phyloP scores from a whole-genome alignment of 2,113 vertebrate genomes.

The Coturnix japonica region DNA sequence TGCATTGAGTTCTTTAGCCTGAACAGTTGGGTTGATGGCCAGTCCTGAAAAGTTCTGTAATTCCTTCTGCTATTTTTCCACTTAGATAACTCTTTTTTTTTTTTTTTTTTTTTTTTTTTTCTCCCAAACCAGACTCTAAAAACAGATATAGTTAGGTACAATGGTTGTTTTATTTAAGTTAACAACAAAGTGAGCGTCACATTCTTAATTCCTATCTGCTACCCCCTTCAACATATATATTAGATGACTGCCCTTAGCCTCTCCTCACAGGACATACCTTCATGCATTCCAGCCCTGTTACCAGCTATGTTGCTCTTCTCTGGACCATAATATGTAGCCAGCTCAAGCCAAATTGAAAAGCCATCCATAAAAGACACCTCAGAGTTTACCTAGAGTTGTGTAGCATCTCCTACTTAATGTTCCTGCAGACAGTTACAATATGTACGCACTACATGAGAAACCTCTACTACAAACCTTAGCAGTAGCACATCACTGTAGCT shows the following conservation, averaged over 20 bases:
- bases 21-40: not conserved
- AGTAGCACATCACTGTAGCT: not conserved
- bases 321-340: no score
- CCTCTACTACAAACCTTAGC: not conserved
- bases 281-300: no score
- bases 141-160: not conserved
- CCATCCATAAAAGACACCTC: no score
- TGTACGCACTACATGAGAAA: not conserved
- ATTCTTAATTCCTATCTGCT: not conserved
- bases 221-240: not conserved
- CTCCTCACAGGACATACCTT: no score
- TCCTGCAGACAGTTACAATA: fast-evolving
- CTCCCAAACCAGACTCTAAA: not conserved
- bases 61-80: not conserved
- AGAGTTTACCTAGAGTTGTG: not conserved
- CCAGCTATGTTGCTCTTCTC: no score
- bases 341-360: no score
- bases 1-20: not conserved
- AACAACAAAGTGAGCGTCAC: not conserved
- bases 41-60: not conserved
- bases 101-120: no score
- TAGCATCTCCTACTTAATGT: not conserved
- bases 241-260: not conserved
- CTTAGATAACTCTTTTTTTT: not conserved
- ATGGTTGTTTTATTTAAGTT: not conserved